Percentiles rank a stretch among this genome's conserved stretches.
Conservation (phyloP, 2,797 vertebrate genomes). For the Molossus alvarezi region DNA sequence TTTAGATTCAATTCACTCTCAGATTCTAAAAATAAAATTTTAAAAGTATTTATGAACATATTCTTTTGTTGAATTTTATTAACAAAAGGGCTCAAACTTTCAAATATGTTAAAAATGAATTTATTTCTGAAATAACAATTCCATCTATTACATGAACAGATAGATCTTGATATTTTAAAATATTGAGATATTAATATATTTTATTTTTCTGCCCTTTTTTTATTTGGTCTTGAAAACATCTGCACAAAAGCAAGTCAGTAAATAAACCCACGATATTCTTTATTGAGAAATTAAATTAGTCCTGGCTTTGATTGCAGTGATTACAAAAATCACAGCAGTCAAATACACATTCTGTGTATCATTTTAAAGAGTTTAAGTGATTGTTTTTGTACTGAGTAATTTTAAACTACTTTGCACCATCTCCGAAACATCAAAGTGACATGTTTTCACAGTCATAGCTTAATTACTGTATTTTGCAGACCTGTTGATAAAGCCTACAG, state of each 20-base stretch:
- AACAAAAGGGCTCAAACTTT: background rate
- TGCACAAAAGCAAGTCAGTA: conserved; percentile 62
- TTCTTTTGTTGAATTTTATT: conserved; percentile 2
- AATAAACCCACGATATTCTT: conserved; percentile 71
- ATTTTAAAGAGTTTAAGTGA: conserved; percentile 77
- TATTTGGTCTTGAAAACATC: conserved; percentile 40
- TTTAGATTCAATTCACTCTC: background rate
- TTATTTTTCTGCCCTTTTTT: background rate
- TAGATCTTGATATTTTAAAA: conserved; percentile 11
- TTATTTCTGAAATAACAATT: background rate
- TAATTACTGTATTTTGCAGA: conserved; percentile 89
- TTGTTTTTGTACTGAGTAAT: conserved; percentile 81
- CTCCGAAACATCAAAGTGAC: conserved; percentile 83
- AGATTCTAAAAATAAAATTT: conserved; percentile 26
- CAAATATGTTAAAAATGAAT: background rate
- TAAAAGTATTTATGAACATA: background rate
- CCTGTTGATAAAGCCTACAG: conserved; percentile 88
- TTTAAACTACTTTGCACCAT: conserved; percentile 82
- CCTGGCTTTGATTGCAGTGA: conserved; percentile 81
- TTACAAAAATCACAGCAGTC: conserved; percentile 73
- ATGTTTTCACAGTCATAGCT: conserved; percentile 84
- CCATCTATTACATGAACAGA: background rate
- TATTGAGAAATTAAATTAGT: conserved; percentile 84
- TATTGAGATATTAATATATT: conserved; percentile 16
- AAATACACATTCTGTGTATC: conserved; percentile 56